phyloP scores from a whole-genome alignment of 2,888 invertebrate species.

The Agelastica alni region DNA sequence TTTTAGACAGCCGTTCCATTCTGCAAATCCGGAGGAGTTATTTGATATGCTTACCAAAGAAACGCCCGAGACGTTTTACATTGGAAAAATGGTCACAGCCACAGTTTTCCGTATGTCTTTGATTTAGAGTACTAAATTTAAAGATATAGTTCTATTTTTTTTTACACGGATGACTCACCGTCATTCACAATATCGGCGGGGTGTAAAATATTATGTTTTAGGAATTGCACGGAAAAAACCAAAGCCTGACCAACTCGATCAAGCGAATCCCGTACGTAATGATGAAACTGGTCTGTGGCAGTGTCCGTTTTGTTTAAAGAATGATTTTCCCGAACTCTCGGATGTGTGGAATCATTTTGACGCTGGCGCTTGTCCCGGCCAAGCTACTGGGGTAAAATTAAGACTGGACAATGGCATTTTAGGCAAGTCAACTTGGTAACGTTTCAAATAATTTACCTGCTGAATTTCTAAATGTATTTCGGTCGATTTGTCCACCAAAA shows the following conservation, averaged over 20 bases:
- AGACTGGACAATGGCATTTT: constrained; percentile 85
- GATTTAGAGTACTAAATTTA: too few species aligned
- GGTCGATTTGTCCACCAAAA: background rate
- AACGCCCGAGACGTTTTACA: constrained; percentile 90
- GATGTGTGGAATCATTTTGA: constrained; percentile 99
- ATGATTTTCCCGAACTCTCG: constrained; percentile 93
- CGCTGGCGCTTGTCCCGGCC: constrained; percentile 92
- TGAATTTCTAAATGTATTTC: background rate
- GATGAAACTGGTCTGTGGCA: constrained; percentile 96
- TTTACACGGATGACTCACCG: too few species aligned
- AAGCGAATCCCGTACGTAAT: constrained; percentile 93
- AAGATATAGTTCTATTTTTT: too few species aligned
- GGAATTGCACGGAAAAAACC: constrained; percentile 35
- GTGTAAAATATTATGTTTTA: too few species aligned
- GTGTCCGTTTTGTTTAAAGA: constrained; percentile 95
- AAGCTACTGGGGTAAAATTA: constrained; percentile 89
- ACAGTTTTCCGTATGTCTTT: constrained; percentile 61
- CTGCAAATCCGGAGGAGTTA: constrained; percentile 82
- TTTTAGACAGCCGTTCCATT: constrained; percentile 74
- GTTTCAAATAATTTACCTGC: background rate
- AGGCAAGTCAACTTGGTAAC: constrained; percentile 56
- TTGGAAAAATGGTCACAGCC: constrained; percentile 83
- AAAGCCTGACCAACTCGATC: constrained; percentile 80
- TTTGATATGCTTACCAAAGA: constrained; percentile 97
- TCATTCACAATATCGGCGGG: too few species aligned